Evolutionary conservation across 2,113 vertebrate species (phyloP), one percentile per base, ranked within the genome.

Genomic region (Ochotona princeps): DNA sequence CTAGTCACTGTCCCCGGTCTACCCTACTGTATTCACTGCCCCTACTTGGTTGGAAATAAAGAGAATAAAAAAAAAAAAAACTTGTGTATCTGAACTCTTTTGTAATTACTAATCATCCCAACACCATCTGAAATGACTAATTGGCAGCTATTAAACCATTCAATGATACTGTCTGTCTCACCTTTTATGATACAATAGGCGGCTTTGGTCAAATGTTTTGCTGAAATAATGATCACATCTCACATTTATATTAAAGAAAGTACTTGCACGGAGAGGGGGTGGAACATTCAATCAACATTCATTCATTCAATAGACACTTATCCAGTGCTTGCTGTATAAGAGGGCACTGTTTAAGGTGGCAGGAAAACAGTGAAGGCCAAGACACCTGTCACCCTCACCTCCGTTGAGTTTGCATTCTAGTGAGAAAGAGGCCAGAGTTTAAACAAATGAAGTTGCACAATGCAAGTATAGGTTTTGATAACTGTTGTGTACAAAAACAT

Each of bases 401-500:
- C 35, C 32, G 44, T 11, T 7, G 69, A 89, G 51, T 79, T 85
- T 90, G 10, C 20, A n/a, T 65, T 79, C 30, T 35, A 79, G 65
- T 86, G 30, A n/a, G 26, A 76, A 87, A 93, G 63, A 38, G 23
- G 10, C 17, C 47, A 91, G 9, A 44, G 6, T 32, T 23, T 13
- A 73, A 72, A 54, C 25, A 92, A 90, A 72, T 54, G 76, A 66
- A 72, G 25, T 80, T 17, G 74, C 70, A 35, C 26, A 82, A 51
- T 85, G 21, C 44, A 73, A 78, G 69, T 73, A 49, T 74, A 79
- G 9, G 73, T 76, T 57, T 26, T 51, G 65, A 69, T 38, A 63
- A 49, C 72, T n/a, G 3, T 80, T 79, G 82, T 75, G 35, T 72
- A 67, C 90, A 61, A 85, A 93, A 96, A 74, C n/a, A 86, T 23